Evolutionary conservation across 2,888 invertebrate species (phyloP), one percentile per base, ranked within the genome.

Genomic region (Nycteola revayana): DNA sequence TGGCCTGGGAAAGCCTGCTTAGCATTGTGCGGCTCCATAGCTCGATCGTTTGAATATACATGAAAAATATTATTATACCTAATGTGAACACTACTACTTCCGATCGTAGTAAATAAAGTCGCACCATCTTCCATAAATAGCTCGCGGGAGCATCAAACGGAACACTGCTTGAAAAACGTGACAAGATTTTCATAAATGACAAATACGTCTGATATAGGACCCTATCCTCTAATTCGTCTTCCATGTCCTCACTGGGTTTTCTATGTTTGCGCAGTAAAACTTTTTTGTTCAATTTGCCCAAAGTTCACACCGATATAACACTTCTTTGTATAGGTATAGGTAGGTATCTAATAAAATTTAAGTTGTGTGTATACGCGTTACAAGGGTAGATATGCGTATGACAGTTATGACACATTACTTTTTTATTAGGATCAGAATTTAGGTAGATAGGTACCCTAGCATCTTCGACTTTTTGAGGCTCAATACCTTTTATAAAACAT

Each of bases 181-280:
- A 95, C 72, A 96, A 86, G 54, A 96, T 90, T 91, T 95, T 96
- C 92, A 95, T 93, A 78, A 96, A 95, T 54, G 95, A 95, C 54
- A 95, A 85, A 82, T 95, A 95, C 18, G 96, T 95, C 91, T 96
- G 96, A 82, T 95, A 95, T 66, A 96, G 90, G 66, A 96, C 93
- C 90, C 93, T 93, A 68, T 96, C 96, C 88, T 96, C 96, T 69
- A 96, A 89, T 89, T 96, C 96, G 93, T 96, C 96, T 92, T 96
- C 96, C 96, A 96, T 96, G 68, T 82, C 86, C 78, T 66, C 38
- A 34, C 20, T 27, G 44, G 42, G 33, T 40, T 31, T 49, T 28
- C 48, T 49, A 36, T 55, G 42, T 37, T 55, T 46, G 42, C 36
- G 40, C 42, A 52, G 54, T 34, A 55, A 46, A 52, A 40, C 9